Evolutionary conservation across 2,113 vertebrate species (phyloP), one percentile per base, ranked within the genome.

Genomic region (Plectropomus leopardus): DNA sequence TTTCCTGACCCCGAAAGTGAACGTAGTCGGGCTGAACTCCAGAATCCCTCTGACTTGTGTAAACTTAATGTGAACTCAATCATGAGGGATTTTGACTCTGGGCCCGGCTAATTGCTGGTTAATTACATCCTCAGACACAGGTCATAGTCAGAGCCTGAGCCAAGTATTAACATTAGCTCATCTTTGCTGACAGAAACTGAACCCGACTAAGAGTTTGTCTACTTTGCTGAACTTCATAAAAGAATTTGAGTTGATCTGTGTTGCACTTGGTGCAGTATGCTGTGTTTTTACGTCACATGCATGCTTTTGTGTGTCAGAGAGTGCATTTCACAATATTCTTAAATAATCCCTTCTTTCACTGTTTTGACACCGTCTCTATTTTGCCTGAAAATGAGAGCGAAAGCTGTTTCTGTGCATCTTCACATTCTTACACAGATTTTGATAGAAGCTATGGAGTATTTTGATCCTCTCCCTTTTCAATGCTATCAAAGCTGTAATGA

Each of bases 21-120:
- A 40, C 1, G 1, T 34, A n/a, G 16, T 65, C 53, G 5, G n/a
- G 30, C 24, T 87, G 82, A 90, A 86, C 87, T 86, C 28, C 75
- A 85, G 55, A 87, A 78, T 84, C 69, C 82, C 85, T 80, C 47
- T 64, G 82, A 84, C 77, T 79, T 78, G 19, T 59, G 30, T 63
- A 80, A 77, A 82, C 51, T 50, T 55, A 23, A 48, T 9, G 24
- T 86, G 78, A 88, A 83, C 79, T 78, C 72, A 80, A 69, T 90
- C 71, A 86, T 36, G 47, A 74, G 40, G 74, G 80, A 61, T 54
- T 75, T 67, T 57, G 68, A 83, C 45, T 66, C 59, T 13, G 5
- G 44, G 63, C 69, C 50, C 28, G 54, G 75, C 45, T 88, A 90
- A 92, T 88, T 88, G 77, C 77, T 87, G 80, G 77, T 88, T 88